These are phyloP conservation scores for Galeruca laticollis DNA, from an alignment of 2,888 invertebrate genomes.

Conservation along the genomic window DNA sequence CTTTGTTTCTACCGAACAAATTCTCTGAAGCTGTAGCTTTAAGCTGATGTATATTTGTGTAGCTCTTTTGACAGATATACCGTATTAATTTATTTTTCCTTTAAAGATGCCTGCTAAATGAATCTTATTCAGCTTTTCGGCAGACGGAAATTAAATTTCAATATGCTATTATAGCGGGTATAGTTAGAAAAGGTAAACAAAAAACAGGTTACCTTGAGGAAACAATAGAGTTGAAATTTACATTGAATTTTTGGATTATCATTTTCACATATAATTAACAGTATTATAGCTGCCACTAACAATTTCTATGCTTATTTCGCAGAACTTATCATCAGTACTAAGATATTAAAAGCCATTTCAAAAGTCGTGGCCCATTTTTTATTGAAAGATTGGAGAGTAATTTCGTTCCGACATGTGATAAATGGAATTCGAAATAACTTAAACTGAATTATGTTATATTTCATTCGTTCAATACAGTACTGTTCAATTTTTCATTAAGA, in stretches of 20 bases:
- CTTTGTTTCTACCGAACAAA: conserved; percentile 36
- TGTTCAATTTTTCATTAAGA: neutral
- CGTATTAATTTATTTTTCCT: conserved; percentile 49
- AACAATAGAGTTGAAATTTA: neutral
- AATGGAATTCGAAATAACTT: no score
- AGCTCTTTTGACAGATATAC: conserved; percentile 48
- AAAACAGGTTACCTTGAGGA: neutral
- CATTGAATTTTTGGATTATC: neutral
- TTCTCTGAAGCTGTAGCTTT: conserved; percentile 49
- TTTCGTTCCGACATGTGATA: no score
- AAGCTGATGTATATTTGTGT: conserved; percentile 52
- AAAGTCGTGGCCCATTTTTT: no score
- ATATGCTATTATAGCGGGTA: neutral
- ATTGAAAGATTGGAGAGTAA: no score
- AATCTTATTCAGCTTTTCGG: conserved; percentile 9
- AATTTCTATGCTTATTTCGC: no score
- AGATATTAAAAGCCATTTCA: no score
- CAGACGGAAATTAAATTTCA: conserved; percentile 8
- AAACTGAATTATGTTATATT: no score
- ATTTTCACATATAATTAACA: no score
- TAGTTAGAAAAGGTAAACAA: neutral
- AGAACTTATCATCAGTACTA: no score
- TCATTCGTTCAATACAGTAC: neutral
- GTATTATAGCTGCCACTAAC: no score
- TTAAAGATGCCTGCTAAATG: conserved; percentile 20